Evolutionary conservation across 1,140 invertebrate species (phyloP).

Genomic region (Philaenus spumarius): DNA sequence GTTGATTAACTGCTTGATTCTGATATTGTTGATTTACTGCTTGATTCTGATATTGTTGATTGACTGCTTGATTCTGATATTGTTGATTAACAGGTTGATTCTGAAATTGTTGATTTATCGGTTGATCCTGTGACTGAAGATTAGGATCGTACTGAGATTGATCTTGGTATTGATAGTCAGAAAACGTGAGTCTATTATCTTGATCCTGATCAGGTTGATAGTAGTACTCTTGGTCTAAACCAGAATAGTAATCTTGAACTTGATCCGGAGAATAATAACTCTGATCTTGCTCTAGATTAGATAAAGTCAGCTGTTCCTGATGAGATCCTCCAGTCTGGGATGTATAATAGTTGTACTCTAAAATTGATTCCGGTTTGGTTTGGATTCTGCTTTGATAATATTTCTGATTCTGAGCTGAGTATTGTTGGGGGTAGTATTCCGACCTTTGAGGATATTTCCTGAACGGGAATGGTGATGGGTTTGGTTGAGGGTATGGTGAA

Average conservation of each 20-base stretch:
- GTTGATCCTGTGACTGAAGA: neutral
- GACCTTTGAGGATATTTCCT: neutral
- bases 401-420: constrained; percentile 14
- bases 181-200: neutral
- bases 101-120: neutral
- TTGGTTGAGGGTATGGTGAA: neutral
- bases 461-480: neutral
- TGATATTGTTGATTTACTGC: neutral
- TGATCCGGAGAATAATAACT: no score
- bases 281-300: no score
- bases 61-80: neutral
- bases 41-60: neutral
- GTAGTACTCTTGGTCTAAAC: neutral
- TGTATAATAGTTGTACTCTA: constrained; percentile 10
- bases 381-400: constrained; percentile 18
- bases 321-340: neutral
- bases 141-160: neutral
- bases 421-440: neutral
- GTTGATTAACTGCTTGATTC: neutral
- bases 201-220: neutral
- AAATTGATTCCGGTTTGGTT: constrained; percentile 5
- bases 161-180: neutral
- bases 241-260: no score
- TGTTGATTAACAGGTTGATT: neutral
- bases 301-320: no score